A percentile compares a stretch with the other conserved stretches of the same genome.
These are phyloP conservation scores for Manis pentadactyla DNA, from an alignment of 2,797 vertebrate genomes.

Conservation along the genomic window DNA sequence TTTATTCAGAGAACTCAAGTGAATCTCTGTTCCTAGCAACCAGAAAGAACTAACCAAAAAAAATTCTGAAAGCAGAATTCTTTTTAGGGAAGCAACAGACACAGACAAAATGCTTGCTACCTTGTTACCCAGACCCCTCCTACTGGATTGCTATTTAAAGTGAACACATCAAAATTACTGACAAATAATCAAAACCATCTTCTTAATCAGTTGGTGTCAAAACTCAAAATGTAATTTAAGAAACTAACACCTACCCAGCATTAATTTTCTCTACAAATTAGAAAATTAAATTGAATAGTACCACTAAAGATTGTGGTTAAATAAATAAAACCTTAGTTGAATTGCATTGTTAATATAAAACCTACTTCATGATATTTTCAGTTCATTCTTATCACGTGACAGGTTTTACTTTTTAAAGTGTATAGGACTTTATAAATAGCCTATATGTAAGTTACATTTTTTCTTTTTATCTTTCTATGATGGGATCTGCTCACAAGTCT, in stretches of 20 bases:
- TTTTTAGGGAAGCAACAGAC: neutral
- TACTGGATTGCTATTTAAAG: neutral
- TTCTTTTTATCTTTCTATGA: neutral
- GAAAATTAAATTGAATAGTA: slow-evolving; percentile 18
- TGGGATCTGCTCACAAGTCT: neutral
- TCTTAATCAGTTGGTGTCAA: neutral
- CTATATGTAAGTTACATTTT: neutral
- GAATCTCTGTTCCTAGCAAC: neutral
- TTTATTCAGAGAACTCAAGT: slow-evolving; percentile 13
- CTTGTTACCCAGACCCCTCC: neutral
- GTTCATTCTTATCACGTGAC: neutral
- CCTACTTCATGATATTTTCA: neutral
- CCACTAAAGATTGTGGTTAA: neutral
- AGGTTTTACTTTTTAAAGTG: neutral
- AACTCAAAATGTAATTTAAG: slow-evolving; percentile 14
- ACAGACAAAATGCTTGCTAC: neutral
- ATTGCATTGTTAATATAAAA: neutral
- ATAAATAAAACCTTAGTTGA: neutral
- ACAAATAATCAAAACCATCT: slow-evolving; percentile 14
- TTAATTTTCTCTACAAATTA: neutral
- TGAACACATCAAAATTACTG: neutral
- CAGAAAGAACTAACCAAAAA: neutral
- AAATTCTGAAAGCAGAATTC: slow-evolving; percentile 1
- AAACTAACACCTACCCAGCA: slow-evolving; percentile 13
- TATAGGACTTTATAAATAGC: neutral